A percentile compares a stretch with the other conserved stretches of the same genome.
These are phyloP conservation scores for Tanaodytes sp. DNA, from an alignment of 2,888 invertebrate species.

Conservation along the genomic window DNA sequence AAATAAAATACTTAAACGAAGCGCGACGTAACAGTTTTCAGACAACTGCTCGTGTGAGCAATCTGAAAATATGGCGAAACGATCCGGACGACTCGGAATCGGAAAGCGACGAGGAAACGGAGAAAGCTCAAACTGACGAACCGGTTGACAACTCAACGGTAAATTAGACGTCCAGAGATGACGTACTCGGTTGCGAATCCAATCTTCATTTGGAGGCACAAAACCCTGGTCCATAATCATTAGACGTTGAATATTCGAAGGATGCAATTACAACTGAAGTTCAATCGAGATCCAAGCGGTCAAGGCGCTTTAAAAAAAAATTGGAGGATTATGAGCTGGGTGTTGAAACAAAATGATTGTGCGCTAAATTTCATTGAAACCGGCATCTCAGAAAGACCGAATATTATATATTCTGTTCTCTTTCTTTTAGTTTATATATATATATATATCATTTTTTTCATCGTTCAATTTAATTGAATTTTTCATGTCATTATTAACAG, in stretches of 20 bases:
- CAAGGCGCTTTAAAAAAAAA: not conserved
- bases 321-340: too few species aligned
- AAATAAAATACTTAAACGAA: conserved; percentile 16
- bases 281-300: not conserved
- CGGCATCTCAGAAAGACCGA: too few species aligned
- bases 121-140: not conserved
- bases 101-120: conserved; percentile 1
- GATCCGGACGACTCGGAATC: not conserved
- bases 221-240: not conserved
- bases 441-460: too few species aligned
- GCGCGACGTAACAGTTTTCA: not conserved
- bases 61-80: conserved; percentile 23
- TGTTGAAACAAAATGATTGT: too few species aligned
- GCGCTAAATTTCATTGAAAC: too few species aligned
- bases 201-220: not conserved
- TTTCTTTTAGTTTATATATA: too few species aligned
- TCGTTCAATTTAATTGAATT: too few species aligned
- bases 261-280: not conserved
- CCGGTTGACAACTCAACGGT: not conserved
- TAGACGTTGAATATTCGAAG: not conserved
- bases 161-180: not conserved
- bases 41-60: conserved; percentile 6
- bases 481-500: too few species aligned
- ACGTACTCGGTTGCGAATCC: not conserved
- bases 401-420: too few species aligned